Percentiles rank a stretch among this genome's conserved stretches.
Evolutionary conservation across 2,797 vertebrate genomes (phyloP).

Genomic region (Chelon auratus): DNA sequence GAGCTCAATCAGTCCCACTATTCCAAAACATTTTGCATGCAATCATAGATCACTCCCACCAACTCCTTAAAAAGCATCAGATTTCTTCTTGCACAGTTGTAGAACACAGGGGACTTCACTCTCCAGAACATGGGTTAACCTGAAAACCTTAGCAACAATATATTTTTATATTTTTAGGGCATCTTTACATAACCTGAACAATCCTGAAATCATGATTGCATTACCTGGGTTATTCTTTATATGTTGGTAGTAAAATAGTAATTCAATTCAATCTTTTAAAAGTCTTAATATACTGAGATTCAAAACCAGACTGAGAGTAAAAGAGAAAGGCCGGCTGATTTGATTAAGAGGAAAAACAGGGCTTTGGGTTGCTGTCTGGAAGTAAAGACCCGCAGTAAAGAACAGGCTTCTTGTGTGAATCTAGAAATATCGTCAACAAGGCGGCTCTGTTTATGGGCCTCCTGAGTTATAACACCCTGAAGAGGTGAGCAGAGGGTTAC

Average conservation of each 20-base stretch:
- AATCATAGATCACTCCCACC: too few species aligned
- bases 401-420: constrained; percentile 15
- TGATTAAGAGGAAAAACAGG: background rate
- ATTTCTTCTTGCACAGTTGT: too few species aligned
- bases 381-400: constrained; percentile 5
- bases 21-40: too few species aligned
- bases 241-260: too few species aligned
- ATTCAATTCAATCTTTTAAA: background rate
- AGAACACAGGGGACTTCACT: too few species aligned
- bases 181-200: background rate
- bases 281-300: background rate
- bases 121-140: too few species aligned
- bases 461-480: constrained; percentile 28
- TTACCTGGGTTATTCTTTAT: background rate
- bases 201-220: background rate
- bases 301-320: background rate
- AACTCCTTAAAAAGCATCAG: background rate
- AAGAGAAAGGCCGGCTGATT: background rate
- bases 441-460: constrained; percentile 22
- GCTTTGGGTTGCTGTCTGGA: background rate
- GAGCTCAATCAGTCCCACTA: background rate
- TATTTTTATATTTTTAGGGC: background rate
- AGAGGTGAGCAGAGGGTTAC: constrained; percentile 3
- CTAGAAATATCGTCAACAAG: constrained; percentile 31
- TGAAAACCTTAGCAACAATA: background rate